Evolutionary conservation across 2,113 vertebrate species (phyloP).

Genomic region (Picathartes gymnocephalus): DNA sequence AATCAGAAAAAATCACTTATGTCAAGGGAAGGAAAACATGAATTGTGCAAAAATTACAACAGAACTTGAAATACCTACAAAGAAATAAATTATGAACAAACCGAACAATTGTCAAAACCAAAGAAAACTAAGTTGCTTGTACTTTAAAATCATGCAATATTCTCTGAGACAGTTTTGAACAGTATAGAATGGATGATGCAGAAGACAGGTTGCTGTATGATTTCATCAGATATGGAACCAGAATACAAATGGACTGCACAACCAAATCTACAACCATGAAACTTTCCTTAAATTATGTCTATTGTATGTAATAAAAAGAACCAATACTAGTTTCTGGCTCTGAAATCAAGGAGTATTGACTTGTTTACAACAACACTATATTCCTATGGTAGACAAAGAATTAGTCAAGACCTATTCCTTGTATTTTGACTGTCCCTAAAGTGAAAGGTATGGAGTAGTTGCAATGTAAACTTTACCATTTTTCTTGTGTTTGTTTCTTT

Average conservation of each 20-base stretch:
- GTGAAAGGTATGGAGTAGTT: neutral
- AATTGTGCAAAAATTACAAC: neutral
- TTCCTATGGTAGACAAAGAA: neutral
- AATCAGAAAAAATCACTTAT: neutral
- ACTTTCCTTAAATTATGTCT: neutral
- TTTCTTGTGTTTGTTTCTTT: neutral
- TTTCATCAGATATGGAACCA: neutral
- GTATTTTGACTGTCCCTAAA: neutral
- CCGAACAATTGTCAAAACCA: neutral
- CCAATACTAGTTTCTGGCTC: neutral
- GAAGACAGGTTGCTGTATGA: neutral
- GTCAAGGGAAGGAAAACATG: neutral
- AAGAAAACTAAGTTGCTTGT: neutral
- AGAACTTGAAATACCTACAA: neutral
- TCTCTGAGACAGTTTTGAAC: neutral
- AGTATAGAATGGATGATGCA: neutral
- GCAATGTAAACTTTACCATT: neutral
- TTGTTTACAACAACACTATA: neutral
- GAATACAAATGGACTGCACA: neutral
- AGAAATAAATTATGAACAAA: neutral
- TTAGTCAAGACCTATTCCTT: neutral
- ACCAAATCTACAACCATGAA: neutral
- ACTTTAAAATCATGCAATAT: neutral
- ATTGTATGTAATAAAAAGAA: neutral
- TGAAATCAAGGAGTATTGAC: neutral